phyloP scores from a whole-genome alignment of 2,888 invertebrate genomes.

The Aricia artaxerxes region DNA sequence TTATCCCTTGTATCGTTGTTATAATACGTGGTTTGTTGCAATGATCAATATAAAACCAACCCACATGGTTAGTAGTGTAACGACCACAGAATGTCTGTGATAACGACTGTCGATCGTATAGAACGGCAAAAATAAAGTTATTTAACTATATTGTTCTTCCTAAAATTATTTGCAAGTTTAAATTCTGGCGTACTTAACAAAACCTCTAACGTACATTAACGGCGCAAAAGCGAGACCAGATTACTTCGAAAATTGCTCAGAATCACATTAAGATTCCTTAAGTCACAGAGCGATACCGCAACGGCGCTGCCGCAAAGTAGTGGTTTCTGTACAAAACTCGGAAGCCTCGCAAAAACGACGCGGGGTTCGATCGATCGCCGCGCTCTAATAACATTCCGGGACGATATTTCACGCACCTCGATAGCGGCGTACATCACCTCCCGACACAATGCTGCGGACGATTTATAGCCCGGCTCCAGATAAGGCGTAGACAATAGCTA shows the following conservation, averaged over 20 bases:
- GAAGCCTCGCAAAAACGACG: constrained; percentile 44
- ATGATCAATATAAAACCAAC: neutral
- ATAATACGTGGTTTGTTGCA: neutral
- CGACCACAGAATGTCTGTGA: too few relatives aligned
- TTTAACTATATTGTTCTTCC: neutral
- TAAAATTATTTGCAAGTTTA: neutral
- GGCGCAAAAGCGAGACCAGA: neutral
- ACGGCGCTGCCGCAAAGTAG: constrained; percentile 49
- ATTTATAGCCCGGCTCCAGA: constrained; percentile 67
- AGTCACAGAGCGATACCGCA: constrained; percentile 31
- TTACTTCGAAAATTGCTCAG: constrained; percentile 18
- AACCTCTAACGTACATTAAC: neutral
- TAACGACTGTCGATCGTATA: too few relatives aligned
- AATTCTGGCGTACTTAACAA: neutral
- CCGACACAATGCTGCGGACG: constrained; percentile 59
- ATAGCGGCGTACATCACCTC: constrained; percentile 52
- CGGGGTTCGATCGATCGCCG: constrained; percentile 56
- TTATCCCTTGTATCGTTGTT: neutral
- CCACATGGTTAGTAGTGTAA: neutral
- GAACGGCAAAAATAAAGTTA: too few relatives aligned
- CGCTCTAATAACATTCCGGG: constrained; percentile 73
- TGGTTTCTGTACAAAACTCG: constrained; percentile 54
- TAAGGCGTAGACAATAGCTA: constrained; percentile 75
- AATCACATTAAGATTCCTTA: constrained; percentile 33
- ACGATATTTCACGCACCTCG: constrained; percentile 54